These are phyloP conservation scores for Hylia prasina DNA, from an alignment of 2,113 vertebrate genomes.

Conservation along the genomic window DNA sequence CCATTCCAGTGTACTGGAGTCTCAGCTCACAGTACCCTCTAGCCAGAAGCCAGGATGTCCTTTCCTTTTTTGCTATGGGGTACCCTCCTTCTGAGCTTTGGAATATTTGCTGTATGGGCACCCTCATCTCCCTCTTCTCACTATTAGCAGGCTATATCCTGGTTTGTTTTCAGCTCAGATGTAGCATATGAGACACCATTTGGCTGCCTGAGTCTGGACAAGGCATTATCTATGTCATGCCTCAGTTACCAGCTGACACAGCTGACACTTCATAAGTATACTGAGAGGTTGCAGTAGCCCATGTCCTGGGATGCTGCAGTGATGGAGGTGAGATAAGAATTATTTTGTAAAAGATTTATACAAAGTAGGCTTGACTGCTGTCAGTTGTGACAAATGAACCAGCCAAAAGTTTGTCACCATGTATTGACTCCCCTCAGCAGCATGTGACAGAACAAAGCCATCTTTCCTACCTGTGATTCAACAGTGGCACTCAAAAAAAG, in stretches of 20 bases:
- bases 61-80: neutral
- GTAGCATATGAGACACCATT: neutral
- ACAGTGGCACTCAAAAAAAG: neutral
- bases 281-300: neutral
- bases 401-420: neutral
- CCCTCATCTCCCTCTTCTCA: neutral
- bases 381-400: neutral
- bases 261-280: neutral
- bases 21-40: neutral
- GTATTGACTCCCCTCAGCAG: neutral
- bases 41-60: neutral
- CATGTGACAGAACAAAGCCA: neutral
- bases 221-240: neutral
- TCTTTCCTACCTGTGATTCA: neutral
- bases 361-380: neutral
- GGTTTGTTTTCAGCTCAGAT: neutral
- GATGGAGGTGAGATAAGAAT: neutral
- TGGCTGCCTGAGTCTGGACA: neutral
- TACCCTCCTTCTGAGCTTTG: neutral
- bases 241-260: neutral
- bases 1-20: neutral
- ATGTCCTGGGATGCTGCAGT: neutral
- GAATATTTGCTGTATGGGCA: neutral
- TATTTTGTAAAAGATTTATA: neutral
- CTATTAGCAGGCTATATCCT: neutral